Percentiles rank a stretch among this genome's conserved stretches.
Conservation (phyloP, 2,797 vertebrate genomes). For the Xenops minutus region DNA sequence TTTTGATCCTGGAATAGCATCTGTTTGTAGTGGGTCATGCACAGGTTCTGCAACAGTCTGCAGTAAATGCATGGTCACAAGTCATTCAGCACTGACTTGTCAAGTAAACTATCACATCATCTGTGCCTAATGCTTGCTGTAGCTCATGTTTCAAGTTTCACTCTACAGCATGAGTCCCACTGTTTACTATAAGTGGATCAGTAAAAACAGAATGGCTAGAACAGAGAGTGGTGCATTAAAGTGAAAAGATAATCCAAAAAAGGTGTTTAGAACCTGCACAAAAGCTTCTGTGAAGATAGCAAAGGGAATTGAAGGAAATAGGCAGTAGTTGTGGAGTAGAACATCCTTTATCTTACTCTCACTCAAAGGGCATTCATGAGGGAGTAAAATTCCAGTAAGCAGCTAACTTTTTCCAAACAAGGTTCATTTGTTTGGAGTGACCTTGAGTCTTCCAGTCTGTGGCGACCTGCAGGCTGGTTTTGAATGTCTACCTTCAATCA, state of each 20-base stretch:
- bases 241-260: background rate
- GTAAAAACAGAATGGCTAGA: background rate
- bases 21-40: background rate
- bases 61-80: background rate
- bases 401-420: background rate
- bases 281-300: background rate
- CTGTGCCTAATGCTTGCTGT: background rate
- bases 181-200: background rate
- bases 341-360: background rate
- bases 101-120: background rate
- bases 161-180: background rate
- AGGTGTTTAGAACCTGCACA: background rate
- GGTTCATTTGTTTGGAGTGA: background rate
- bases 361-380: background rate
- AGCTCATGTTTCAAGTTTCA: background rate
- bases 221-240: background rate
- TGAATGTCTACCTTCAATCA: background rate
- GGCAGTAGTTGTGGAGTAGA: background rate
- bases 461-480: background rate
- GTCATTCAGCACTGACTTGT: background rate
- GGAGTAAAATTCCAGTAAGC: background rate
- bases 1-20: background rate
- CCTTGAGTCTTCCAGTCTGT: background rate
- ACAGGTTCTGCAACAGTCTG: background rate
- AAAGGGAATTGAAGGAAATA: background rate